Evolutionary conservation across 2,797 vertebrate species (phyloP).

Genomic region (Melanotaenia nigrans): DNA sequence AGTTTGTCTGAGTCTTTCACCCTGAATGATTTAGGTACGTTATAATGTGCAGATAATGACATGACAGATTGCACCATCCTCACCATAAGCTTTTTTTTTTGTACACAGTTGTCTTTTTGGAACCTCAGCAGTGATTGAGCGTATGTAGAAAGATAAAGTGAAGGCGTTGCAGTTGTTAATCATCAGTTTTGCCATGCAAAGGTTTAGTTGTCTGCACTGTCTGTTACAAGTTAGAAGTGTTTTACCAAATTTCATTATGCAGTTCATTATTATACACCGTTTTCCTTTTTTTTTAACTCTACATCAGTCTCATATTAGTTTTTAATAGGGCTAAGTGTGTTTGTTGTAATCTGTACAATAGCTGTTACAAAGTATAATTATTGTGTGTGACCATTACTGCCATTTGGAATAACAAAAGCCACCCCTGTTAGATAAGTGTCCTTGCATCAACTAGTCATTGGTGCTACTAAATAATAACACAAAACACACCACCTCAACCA

Average conservation of each 20-base stretch:
- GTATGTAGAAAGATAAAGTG: conserved; percentile 24
- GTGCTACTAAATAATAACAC: conserved; percentile 62
- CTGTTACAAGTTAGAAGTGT: conserved; percentile 47
- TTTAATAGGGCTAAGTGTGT: conserved; percentile 33
- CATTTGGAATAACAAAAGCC: conserved; percentile 68
- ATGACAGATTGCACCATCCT: conserved; percentile 44
- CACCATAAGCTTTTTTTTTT: conserved; percentile 34
- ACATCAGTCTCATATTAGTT: conserved; percentile 27
- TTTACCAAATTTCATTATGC: conserved; percentile 31
- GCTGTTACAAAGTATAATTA: conserved; percentile 34
- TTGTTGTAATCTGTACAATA: conserved; percentile 38
- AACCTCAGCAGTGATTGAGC: conserved; percentile 34
- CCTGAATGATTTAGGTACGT: conserved; percentile 44
- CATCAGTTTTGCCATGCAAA: conserved; percentile 15
- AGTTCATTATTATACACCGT: conserved; percentile 25
- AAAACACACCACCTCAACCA: conserved; percentile 42
- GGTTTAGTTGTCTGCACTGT: conserved; percentile 39
- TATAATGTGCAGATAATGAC: conserved; percentile 41
- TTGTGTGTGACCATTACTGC: conserved; percentile 45
- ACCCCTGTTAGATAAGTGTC: conserved; percentile 69
- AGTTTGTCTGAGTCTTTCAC: conserved; percentile 42
- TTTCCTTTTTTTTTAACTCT: conserved; percentile 29
- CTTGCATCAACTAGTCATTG: conserved; percentile 71
- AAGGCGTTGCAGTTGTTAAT: conserved; percentile 10
- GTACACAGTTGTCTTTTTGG: conserved; percentile 27